Conservation (phyloP, 2,113 vertebrate genomes). For the Oreochromis tanganicae region DNA sequence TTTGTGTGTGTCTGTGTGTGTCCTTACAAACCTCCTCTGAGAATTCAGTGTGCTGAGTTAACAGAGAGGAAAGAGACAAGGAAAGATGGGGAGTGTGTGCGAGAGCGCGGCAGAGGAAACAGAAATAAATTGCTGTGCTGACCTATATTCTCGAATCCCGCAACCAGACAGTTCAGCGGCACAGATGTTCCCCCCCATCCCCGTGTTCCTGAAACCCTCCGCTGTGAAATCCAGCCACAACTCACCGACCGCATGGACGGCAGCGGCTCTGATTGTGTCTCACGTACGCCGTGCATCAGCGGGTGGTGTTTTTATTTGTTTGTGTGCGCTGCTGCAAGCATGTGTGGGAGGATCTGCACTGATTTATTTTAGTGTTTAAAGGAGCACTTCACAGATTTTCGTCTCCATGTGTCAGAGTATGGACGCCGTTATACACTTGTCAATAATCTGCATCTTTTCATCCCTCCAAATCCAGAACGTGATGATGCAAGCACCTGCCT, state of each 20-base stretch:
- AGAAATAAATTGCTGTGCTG: slow-evolving; percentile 60
- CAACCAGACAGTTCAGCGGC: slow-evolving; percentile 47
- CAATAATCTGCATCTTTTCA: not conserved
- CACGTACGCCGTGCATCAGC: not conserved
- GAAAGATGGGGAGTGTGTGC: slow-evolving; percentile 2
- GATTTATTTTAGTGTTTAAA: slow-evolving; percentile 3
- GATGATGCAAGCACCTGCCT: not conserved
- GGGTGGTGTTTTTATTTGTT: not conserved
- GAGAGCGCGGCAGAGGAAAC: slow-evolving; percentile 13
- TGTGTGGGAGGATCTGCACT: not conserved
- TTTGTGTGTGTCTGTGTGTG: slow-evolving; percentile 13
- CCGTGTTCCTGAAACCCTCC: slow-evolving; percentile 44
- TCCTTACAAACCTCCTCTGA: slow-evolving; percentile 28
- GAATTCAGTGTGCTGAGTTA: not conserved
- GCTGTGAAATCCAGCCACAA: slow-evolving; percentile 23
- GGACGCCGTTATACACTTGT: not conserved
- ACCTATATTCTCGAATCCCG: slow-evolving; percentile 67
- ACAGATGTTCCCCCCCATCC: slow-evolving; percentile 53
- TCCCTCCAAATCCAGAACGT: not conserved
- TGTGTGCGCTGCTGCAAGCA: not conserved
- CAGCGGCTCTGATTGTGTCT: not conserved
- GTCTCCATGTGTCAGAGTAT: not conserved
- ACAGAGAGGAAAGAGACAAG: slow-evolving; percentile 12
- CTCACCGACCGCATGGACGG: not conserved
- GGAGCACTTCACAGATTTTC: not conserved